Base-by-base conservation (phyloP, 2,797 vertebrate genomes). In the Agapornis canus region DNA sequence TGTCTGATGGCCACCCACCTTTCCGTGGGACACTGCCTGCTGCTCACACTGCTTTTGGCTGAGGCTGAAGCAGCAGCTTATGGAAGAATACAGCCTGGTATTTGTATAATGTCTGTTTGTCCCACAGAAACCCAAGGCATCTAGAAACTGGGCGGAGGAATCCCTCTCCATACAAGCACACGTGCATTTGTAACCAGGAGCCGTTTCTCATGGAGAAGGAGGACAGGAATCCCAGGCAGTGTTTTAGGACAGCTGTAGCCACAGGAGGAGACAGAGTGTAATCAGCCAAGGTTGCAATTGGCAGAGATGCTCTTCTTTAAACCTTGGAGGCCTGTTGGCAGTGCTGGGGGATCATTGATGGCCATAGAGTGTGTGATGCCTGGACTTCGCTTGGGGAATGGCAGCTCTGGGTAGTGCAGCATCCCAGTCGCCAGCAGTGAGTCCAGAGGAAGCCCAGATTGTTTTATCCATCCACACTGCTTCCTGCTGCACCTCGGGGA, bases 31-130 rank as follows among this genome's bases (percentile, higher is more conserved):
- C 40, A 0, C 76, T 82, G 13, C 45, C 29, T 51, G 82, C 75
- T 51, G 76, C 80, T 92, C 60, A 59, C 48, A 26, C 80, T 71
- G 86, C 79, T 71, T 86, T 90, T 90, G 90, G 85, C 83, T 29
- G n/a, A 5, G 29, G 52, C 80, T 71, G 11, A 71, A 59, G 52
- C 57, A 63, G 71, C 29, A 45, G 6, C 59, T 80, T 25, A 20
- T n/a, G 68, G 63, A 68, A 60, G 76, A 76, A 79, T 42, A 32
- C 54, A 76, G 81, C 3, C 48, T 72, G 66, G 42, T 48, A 20
- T 82, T 88, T 89, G 5, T 29, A 5, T 23, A 45, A 66, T 39
- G 31, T 42, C 37, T 43, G 48, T 37, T 70, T 76, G 43, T 86
- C 54, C 64, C 45, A 2, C 16, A 56, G 69, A 82, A 69, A 59